Percentiles rank a stretch among this genome's conserved stretches.
phyloP scores from a whole-genome alignment of 2,797 vertebrate species.

The Netta rufina region DNA sequence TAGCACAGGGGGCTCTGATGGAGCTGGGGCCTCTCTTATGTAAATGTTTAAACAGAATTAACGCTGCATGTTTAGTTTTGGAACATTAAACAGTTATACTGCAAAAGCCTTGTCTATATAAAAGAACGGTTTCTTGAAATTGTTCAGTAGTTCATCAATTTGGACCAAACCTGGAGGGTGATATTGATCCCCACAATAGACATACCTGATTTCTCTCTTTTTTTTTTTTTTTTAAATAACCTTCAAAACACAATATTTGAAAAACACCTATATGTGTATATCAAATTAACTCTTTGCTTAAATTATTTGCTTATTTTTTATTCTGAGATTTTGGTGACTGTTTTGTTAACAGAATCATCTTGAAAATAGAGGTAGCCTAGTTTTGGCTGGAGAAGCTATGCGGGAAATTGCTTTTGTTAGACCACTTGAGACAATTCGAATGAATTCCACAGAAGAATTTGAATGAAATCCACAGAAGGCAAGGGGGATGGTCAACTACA shows the following conservation, averaged over 20 bases:
- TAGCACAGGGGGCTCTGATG: background rate
- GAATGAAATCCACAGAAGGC: background rate
- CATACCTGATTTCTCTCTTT: background rate
- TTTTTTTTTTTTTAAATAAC: background rate
- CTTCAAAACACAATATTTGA: background rate
- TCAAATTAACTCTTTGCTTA: background rate
- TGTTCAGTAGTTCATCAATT: background rate
- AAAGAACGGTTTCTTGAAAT: background rate
- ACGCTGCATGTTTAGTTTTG: background rate
- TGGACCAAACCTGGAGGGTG: background rate
- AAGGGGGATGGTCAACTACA: background rate
- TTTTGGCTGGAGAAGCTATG: background rate
- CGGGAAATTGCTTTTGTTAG: background rate
- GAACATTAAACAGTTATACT: background rate
- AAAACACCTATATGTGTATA: background rate
- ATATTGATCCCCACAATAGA: background rate
- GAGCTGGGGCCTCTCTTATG: background rate
- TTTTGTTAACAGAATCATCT: background rate
- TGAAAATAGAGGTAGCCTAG: background rate
- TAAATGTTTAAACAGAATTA: conserved; percentile 26
- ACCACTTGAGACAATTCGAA: background rate
- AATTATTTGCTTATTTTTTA: background rate
- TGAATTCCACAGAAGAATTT: background rate
- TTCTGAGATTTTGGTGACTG: background rate
- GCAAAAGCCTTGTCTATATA: background rate